Conservation (phyloP, 2,113 vertebrate species). For the Antechinus flavipes region DNA sequence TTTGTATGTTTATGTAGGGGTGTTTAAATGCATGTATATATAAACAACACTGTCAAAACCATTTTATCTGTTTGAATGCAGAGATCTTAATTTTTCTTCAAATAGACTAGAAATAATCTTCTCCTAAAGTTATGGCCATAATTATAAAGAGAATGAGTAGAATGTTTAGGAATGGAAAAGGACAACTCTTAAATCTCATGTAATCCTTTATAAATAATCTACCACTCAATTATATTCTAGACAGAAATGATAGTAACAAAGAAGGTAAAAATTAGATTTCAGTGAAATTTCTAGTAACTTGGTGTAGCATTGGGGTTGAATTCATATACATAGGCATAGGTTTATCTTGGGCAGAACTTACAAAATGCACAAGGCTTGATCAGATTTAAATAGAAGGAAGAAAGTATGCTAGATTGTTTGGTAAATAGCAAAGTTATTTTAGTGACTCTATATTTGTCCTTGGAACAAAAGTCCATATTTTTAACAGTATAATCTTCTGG, state of each 20-base stretch:
- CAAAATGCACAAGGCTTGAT: background rate
- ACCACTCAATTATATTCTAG: slow-evolving; percentile 77
- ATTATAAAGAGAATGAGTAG: slow-evolving; percentile 77
- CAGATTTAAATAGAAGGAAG: background rate
- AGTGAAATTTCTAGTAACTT: slow-evolving; percentile 81
- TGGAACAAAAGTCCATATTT: background rate
- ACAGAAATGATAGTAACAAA: slow-evolving; percentile 73
- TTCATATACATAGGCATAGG: slow-evolving; percentile 59
- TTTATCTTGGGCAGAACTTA: background rate
- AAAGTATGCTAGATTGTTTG: background rate
- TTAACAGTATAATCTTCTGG: background rate
- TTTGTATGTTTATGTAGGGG: background rate
- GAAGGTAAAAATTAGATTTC: slow-evolving; percentile 81
- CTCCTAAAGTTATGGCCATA: slow-evolving; percentile 67
- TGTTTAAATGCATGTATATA: background rate
- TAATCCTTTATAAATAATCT: slow-evolving; percentile 68
- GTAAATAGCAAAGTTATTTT: background rate
- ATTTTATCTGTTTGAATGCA: slow-evolving; percentile 73
- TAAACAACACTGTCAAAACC: slow-evolving; percentile 74
- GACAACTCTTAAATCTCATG: slow-evolving; percentile 66
- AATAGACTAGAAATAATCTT: slow-evolving; percentile 75
- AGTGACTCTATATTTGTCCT: background rate
- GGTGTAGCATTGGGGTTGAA: slow-evolving; percentile 70
- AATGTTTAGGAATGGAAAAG: slow-evolving; percentile 77
- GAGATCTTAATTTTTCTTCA: slow-evolving; percentile 77